Conservation (phyloP, 2,113 vertebrate species). For the Xenopus borealis region DNA sequence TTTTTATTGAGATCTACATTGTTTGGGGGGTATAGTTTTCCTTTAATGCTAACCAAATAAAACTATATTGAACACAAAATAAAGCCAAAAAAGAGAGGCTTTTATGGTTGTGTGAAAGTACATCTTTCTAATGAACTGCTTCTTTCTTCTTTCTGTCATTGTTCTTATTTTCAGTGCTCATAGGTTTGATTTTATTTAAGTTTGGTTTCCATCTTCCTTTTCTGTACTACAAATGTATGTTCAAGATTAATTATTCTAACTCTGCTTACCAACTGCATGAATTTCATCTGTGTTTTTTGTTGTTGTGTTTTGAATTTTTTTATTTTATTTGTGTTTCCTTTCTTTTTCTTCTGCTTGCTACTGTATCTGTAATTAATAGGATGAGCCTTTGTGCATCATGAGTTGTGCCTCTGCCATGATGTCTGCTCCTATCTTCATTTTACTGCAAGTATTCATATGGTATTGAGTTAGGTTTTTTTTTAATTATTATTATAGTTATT, state of each 20-base stretch:
- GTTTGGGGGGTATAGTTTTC: no score
- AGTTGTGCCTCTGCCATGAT: slow-evolving; percentile 76
- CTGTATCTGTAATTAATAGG: slow-evolving; percentile 82
- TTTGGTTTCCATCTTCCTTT: slow-evolving; percentile 54
- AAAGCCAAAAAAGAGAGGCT: no score
- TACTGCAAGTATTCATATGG: slow-evolving; percentile 92
- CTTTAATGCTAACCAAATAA: no score
- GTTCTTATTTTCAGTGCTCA: slow-evolving; percentile 37
- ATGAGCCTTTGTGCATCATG: slow-evolving; percentile 84
- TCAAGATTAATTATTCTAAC: slow-evolving; percentile 63
- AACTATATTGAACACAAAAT: no score
- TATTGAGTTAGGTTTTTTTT: slow-evolving; percentile 79
- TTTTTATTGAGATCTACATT: no score
- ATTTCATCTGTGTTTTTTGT: no score
- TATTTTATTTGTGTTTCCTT: slow-evolving; percentile 65
- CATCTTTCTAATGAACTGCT: slow-evolving; percentile 15
- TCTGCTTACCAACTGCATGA: slow-evolving; percentile 71
- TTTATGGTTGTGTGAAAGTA: slow-evolving; percentile 63
- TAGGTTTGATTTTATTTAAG: slow-evolving; percentile 20
- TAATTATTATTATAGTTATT: slow-evolving; percentile 42
- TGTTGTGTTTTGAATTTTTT: slow-evolving; percentile 68
- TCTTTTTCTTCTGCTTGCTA: slow-evolving; percentile 73
- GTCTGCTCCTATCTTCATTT: slow-evolving; percentile 76
- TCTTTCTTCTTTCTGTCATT: not conserved
- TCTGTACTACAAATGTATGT: slow-evolving; percentile 57